phyloP scores from a whole-genome alignment of 2,888 invertebrate genomes.

The Parthenolecanium corni region DNA sequence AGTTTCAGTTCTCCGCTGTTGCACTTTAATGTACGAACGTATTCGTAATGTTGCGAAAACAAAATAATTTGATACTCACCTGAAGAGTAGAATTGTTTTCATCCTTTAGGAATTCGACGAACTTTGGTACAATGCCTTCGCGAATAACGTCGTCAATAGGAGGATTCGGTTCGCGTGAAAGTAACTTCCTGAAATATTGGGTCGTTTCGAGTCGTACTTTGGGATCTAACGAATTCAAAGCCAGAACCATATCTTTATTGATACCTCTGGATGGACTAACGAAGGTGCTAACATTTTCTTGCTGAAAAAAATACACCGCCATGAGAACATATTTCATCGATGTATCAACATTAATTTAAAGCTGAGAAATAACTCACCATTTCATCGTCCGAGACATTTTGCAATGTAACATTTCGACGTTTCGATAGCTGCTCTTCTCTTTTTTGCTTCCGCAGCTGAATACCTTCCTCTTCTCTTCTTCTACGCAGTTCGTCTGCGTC shows the following conservation, averaged over 20 bases:
- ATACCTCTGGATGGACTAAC: constrained; percentile 39
- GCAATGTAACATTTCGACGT: constrained; percentile 64
- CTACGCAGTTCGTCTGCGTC: constrained; percentile 86
- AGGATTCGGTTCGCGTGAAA: constrained; percentile 91
- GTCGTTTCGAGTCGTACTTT: constrained; percentile 67
- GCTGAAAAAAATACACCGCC: not conserved
- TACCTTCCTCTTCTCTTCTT: constrained; percentile 88
- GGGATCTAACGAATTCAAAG: constrained; percentile 61
- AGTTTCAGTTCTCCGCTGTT: not conserved
- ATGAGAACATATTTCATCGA: not conserved
- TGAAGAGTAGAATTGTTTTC: constrained; percentile 30
- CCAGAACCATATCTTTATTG: constrained; percentile 71
- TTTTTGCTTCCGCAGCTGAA: constrained; percentile 89
- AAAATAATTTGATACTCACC: constrained; percentile 30
- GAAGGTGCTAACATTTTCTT: not conserved
- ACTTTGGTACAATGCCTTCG: constrained; percentile 85
- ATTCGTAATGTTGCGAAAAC: too few species aligned
- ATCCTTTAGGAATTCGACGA: constrained; percentile 74
- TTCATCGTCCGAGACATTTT: constrained; percentile 35
- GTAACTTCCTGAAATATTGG: constrained; percentile 75
- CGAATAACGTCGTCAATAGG: constrained; percentile 94
- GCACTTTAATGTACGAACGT: too few species aligned
- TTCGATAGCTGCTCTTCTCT: constrained; percentile 89
- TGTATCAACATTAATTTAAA: too few species aligned
- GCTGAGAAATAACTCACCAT: not conserved